A percentile compares a stretch with the other conserved stretches of the same genome.
Conservation (phyloP, 2,888 invertebrate genomes). For the Cheilosia scutellata region DNA sequence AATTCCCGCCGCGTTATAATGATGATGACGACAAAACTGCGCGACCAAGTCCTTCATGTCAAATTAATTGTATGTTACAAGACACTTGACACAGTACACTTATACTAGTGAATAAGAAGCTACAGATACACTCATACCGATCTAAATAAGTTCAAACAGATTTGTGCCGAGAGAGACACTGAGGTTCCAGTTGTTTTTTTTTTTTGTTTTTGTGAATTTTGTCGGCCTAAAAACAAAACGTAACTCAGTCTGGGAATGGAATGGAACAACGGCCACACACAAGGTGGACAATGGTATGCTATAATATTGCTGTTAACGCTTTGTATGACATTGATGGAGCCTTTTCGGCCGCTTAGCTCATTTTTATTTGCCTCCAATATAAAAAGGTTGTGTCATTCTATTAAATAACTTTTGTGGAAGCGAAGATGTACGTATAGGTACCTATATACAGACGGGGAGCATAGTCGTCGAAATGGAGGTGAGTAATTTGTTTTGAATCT, state of each 20-base stretch:
- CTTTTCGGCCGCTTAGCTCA: constrained; percentile 44
- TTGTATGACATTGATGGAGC: constrained; percentile 71
- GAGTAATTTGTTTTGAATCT: constrained; percentile 57
- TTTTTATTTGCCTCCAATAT: constrained; percentile 18
- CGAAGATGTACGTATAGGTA: neutral
- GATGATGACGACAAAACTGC: constrained; percentile 62
- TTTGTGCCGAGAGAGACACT: constrained; percentile 33
- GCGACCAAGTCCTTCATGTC: constrained; percentile 68
- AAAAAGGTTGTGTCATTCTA: constrained; percentile 66
- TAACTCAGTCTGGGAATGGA: constrained; percentile 47
- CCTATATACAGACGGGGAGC: neutral
- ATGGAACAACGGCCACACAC: constrained; percentile 64
- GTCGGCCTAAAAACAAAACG: neutral
- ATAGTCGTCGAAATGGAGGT: constrained; percentile 16
- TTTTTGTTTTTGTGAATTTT: neutral
- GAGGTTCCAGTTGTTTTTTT: constrained; percentile 17
- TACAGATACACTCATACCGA: constrained; percentile 7
- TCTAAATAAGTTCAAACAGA: constrained; percentile 66
- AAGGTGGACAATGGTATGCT: constrained; percentile 63
- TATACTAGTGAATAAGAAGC: neutral
- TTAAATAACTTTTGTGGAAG: constrained; percentile 72
- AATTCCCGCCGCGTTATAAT: constrained; percentile 34
- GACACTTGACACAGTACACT: constrained; percentile 65
- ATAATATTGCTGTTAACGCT: constrained; percentile 47
- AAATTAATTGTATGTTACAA: constrained; percentile 69